Evolutionary conservation across 1,140 invertebrate species (phyloP).

Genomic region (Megathymus violae): DNA sequence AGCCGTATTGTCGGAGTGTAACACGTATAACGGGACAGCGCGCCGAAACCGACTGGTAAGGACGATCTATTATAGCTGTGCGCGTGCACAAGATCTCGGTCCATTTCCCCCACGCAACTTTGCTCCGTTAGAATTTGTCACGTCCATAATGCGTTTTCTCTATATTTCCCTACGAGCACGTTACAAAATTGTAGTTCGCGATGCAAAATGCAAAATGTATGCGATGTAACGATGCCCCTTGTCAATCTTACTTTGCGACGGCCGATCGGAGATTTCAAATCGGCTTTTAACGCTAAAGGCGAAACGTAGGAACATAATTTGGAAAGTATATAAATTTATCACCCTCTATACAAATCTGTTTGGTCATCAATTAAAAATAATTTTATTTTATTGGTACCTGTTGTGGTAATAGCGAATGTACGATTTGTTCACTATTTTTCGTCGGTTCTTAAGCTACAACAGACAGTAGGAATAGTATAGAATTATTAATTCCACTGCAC

Average conservation of each 20-base stretch:
- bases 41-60: constrained; percentile 78
- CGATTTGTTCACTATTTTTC: constrained; percentile 5
- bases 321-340: not conserved
- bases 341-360: not conserved
- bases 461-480: not conserved
- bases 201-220: no score
- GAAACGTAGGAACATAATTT: constrained; percentile 20
- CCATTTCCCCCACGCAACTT: constrained; percentile 80
- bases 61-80: constrained; percentile 78
- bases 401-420: not conserved
- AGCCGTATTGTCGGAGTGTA: constrained; percentile 27
- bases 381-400: not conserved
- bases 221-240: constrained; percentile 2
- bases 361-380: not conserved
- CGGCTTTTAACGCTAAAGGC: constrained; percentile 3
- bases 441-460: constrained; percentile 4
- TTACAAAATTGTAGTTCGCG: constrained; percentile 18
- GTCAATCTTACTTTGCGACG: constrained; percentile 25
- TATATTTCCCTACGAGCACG: constrained; percentile 42
- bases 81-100: constrained; percentile 74
- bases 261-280: constrained; percentile 14
- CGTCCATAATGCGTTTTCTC: constrained; percentile 63
- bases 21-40: constrained; percentile 72
- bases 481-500: no score
- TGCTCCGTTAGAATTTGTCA: constrained; percentile 79